Base-by-base conservation (phyloP, 2,113 vertebrate species). In the Phoxinus phoxinus region DNA sequence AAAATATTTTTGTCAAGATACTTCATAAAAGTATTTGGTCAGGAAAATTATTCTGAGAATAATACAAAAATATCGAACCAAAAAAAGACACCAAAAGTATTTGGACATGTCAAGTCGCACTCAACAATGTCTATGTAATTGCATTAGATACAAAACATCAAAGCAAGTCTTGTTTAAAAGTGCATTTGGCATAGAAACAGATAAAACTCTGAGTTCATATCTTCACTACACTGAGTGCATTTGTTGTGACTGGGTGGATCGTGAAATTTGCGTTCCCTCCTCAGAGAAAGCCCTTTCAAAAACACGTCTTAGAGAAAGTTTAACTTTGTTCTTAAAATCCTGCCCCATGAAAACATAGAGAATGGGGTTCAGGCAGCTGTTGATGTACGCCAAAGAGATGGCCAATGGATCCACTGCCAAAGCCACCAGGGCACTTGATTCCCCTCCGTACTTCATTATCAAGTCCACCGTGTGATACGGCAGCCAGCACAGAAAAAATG, bases 321-420 rank as follows among this genome's bases (percentile, higher is more conserved):
- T 74, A 17, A 94, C 91, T 81, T 91, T 95, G 56, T 89, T 88
- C 85, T 95, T 94, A 89, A 96, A 96, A 81, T 93, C 90, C 53
- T 84, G 93, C 4, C 96, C 96, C 91, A 96, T 91, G 69, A 96
- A 94, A 48, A 95, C 95, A 3, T 97, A 96, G 48, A 96, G 91
- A 2, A 92, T 85, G 3, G 96, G 96, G 86, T 96, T 96, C 75
- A 96, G 90, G 88, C 96, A 97, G 89, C 96, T 97, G 89, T 96
- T 97, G 74, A 91, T 81, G 8, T 94, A 95, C 0, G 95, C 95
- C 8, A 96, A 86, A 19, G 93, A 92, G 65, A 84, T 63, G 17
- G 91, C 89, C 69, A 96, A 65, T 0, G 88, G 87, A 80, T 97
- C 93, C 86, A 95, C 91, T 5, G 13, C 3, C 2, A 0, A 0